Percentiles rank a stretch among this genome's conserved stretches.
Evolutionary conservation across 1,140 invertebrate species (phyloP).

Genomic region (Potamilus streckersoni): DNA sequence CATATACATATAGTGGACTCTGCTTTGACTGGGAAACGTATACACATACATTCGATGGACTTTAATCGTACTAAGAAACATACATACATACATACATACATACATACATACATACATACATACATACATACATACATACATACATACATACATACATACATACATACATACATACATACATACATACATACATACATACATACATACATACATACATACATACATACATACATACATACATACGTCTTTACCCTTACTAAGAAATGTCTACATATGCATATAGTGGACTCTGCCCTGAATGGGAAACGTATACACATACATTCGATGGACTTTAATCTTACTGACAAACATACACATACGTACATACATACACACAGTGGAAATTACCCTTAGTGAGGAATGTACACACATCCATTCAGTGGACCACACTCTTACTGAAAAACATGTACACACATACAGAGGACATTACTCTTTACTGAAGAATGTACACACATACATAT

Average conservation of each 20-base stretch:
- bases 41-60: slow-evolving; percentile 24
- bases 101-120: slow-evolving; percentile 33
- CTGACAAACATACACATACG: too few relatives aligned
- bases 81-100: slow-evolving; percentile 27
- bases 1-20: slow-evolving; percentile 22
- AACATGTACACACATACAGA: too few relatives aligned
- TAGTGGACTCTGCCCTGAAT: too few relatives aligned
- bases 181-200: slow-evolving; percentile 24
- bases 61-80: slow-evolving; percentile 23
- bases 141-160: slow-evolving; percentile 23
- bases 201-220: slow-evolving; percentile 23
- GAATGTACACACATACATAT: too few relatives aligned
- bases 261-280: slow-evolving; percentile 14
- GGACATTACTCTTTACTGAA: too few relatives aligned
- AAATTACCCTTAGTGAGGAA: too few relatives aligned
- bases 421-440: too few relatives aligned
- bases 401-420: too few relatives aligned
- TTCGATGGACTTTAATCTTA: too few relatives aligned
- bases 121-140: slow-evolving; percentile 29
- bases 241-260: slow-evolving; percentile 16
- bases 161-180: slow-evolving; percentile 26
- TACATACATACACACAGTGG: too few relatives aligned
- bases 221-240: too few relatives aligned
- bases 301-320: too few relatives aligned
- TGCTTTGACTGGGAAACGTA: slow-evolving; percentile 21